Evolutionary conservation across 2,113 vertebrate genomes (phyloP), one percentile per base, ranked within the genome.

Genomic region (Peromyscus maniculatus): DNA sequence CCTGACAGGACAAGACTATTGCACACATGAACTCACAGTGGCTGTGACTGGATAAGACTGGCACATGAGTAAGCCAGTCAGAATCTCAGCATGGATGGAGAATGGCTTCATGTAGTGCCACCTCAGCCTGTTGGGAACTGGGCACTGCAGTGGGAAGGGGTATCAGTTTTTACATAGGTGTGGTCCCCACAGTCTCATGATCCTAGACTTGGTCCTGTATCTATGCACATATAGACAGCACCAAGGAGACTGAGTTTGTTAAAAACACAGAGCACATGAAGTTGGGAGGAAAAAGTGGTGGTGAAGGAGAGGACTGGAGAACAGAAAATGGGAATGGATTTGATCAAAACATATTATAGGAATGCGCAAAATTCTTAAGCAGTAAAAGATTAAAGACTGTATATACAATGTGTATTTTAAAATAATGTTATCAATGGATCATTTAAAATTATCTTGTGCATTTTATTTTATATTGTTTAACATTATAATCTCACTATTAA

Each of bases 391-490:
- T 55, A 9, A 88, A 88, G 26, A 15, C 46, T 86, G 59, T 88
- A 88, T 28, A 21, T 77, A 21, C 1, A 74, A 72, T 64, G 16
- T 31, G 10, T 75, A 74, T 21, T 31, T 91, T 62, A 8, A 95
- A 91, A 87, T 89, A 66, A 78, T 55, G 22, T 4, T 92, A 57
- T 10, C 55, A 87, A 87, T 66, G 67, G 17, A 64, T 64, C 39
- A 64, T 84, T 62, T 84, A 43, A 64, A 69, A 71, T 21, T 87
- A 74, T 10, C 24, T 59, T 19, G 3, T 89, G n/a, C 8, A 59
- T 59, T 75, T 57, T 59, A 80, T 71, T 95, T 96, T 78, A n/a
- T 49, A 84, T 75, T 69, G 3, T 79, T 92, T 87, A 94, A 72
- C 83, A 71, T 87, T 89, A 19, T 91, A 19, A 36, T 88, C 7